Conservation (phyloP, 2,888 invertebrate genomes). For the Caenorhabditis japonica region DNA sequence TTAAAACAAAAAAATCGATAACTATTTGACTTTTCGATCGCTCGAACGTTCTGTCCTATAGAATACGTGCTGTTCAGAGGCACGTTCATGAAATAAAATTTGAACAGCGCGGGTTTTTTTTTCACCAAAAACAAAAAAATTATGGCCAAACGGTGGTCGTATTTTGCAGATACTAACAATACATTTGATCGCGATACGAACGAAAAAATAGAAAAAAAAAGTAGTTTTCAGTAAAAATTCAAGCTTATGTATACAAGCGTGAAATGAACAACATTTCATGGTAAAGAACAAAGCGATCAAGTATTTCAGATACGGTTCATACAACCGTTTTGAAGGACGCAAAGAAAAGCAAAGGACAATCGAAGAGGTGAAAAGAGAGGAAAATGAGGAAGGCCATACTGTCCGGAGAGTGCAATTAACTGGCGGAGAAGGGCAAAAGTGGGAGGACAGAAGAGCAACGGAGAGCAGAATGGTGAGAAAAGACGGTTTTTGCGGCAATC, state of each 20-base stretch:
- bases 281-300: conserved; percentile 1
- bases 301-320: conserved; percentile 41
- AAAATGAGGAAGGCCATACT: too few species aligned
- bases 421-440: background rate
- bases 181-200: background rate
- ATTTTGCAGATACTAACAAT: background rate
- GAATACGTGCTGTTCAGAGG: too few species aligned
- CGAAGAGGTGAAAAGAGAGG: conserved; percentile 1
- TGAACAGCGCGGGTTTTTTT: too few species aligned
- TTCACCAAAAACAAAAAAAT: too few species aligned
- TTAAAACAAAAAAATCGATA: too few species aligned
- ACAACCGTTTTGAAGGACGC: conserved; percentile 43
- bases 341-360: background rate
- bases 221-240: background rate
- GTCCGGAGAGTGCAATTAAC: conserved; percentile 1
- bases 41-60: too few species aligned
- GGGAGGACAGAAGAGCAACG: conserved; percentile 2
- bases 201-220: background rate
- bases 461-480: conserved; percentile 6
- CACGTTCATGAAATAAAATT: too few species aligned
- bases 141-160: too few species aligned
- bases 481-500: background rate
- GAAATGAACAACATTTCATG: too few species aligned
- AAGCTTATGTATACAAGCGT: background rate
- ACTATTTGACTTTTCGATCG: too few species aligned